Evolutionary conservation across 2,113 vertebrate species (phyloP), one percentile per base, ranked within the genome.

Genomic region (Harpagus bidentatus): DNA sequence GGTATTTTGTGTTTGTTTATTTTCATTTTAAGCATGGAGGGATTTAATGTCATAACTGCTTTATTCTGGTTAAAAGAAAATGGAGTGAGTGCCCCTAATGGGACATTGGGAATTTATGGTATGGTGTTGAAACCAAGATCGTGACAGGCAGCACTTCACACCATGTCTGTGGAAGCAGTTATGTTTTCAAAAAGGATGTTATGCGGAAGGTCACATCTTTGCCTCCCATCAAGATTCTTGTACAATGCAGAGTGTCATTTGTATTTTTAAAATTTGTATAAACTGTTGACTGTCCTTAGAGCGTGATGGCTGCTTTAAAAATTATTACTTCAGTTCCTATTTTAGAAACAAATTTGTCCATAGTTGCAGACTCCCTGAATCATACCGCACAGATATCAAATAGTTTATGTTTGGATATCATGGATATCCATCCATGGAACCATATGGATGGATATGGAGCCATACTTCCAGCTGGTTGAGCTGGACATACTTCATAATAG

Each of bases 41-140:
- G 50, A 61, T 88, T 92, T 86, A 59, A 48, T 90, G 32, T 65
- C 38, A 7, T 90, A 93, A 96, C 65, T 52, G 15, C n/a, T 67
- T 95, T 59, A 74, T 95, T 94, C 80, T 81, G 56, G 42, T 94
- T 92, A 71, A 92, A 94, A 88, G 47, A 59, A 91, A 95, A 69
- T 1, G 3, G 82, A 90, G 22, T 56, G 74, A 77, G 13, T 63
- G 55, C 29, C 63, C 63, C 56, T 95, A 67, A 55, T 78, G 63
- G 85, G 85, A 67, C 23, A 52, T 1, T 28, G 69, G 8, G 90
- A 96, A 96, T 97, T 92, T 84, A 28, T 86, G 92, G 96, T 79
- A 97, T 94, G 94, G 88, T 95, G 92, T 95, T 97, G 94, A 97
- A 96, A 96, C 72, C 85, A 74, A 71, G 95, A 90, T 90, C 72